phyloP scores from a whole-genome alignment of 2,888 invertebrate species.

The Eucera pruinosa region DNA sequence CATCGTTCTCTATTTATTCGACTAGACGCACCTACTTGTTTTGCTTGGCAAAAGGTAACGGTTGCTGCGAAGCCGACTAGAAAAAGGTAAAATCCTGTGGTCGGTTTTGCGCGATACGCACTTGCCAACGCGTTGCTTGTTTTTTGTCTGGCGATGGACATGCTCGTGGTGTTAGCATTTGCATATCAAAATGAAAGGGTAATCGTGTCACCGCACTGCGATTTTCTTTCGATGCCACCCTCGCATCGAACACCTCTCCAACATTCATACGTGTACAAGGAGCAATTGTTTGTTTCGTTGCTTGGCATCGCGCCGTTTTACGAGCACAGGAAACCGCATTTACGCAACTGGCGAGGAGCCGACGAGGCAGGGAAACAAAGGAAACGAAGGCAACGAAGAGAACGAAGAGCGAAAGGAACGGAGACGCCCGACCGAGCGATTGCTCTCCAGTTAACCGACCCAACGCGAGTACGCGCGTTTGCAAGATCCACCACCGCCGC shows the following conservation, averaged over 20 bases:
- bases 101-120: not conserved
- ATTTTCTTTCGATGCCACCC: not conserved
- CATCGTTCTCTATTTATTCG: too few species aligned
- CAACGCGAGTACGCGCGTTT: not conserved
- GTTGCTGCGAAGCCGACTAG: conserved; percentile 26
- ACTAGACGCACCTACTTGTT: conserved; percentile 29
- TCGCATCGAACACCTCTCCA: conserved; percentile 14
- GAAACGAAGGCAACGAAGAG: too few species aligned
- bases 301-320: conserved; percentile 29
- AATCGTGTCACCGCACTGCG: conserved; percentile 7
- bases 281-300: not conserved
- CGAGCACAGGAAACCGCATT: not conserved
- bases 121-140: conserved; percentile 13
- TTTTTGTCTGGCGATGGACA: conserved; percentile 42
- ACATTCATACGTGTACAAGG: not conserved
- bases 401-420: not conserved
- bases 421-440: not conserved
- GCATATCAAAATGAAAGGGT: conserved; percentile 44
- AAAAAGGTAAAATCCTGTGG: not conserved
- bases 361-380: not conserved
- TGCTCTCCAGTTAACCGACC: not conserved
- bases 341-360: not conserved
- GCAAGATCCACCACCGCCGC: not conserved
- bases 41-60: conserved; percentile 14
- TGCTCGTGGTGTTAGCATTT: conserved; percentile 34